Percentiles rank a stretch among this genome's conserved stretches.
Evolutionary conservation across 2,888 invertebrate species (phyloP).

Genomic region (Sphaerophoria rueppellii): DNA sequence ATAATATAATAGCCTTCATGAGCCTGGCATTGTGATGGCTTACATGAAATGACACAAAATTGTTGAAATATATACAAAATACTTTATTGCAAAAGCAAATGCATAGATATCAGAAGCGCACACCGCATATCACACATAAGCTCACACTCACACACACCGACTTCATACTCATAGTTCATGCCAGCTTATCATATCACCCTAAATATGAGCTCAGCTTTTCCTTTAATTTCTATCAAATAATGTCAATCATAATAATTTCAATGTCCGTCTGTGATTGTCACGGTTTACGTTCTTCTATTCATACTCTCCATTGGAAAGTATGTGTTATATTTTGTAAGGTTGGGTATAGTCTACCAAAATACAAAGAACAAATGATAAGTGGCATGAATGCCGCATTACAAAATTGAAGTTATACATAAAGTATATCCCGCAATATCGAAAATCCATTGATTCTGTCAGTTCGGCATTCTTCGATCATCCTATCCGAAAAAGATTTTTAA

Average conservation of each 20-base stretch:
- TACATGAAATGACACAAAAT: constrained; percentile 8
- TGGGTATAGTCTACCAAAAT: background rate
- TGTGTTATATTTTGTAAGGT: background rate
- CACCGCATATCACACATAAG: background rate
- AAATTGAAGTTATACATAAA: constrained; percentile 27
- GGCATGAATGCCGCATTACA: constrained; percentile 40
- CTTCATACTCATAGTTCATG: background rate
- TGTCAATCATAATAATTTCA: constrained; percentile 64
- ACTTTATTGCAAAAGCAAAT: constrained; percentile 15
- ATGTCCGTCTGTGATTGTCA: constrained; percentile 58
- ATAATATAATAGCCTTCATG: background rate
- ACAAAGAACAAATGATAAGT: constrained; percentile 35
- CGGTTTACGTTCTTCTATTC: constrained; percentile 26
- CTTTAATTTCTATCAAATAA: constrained; percentile 59
- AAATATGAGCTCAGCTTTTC: constrained; percentile 12
- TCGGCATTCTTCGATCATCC: constrained; percentile 48
- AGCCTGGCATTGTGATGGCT: background rate
- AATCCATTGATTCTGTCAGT: constrained; percentile 52
- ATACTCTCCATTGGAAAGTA: background rate
- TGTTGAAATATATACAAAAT: background rate
- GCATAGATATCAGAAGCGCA: background rate
- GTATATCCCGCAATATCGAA: constrained; percentile 28
- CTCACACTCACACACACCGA: background rate
- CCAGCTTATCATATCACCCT: constrained; percentile 8
- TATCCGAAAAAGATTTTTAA: constrained; percentile 51